Evolutionary conservation across 2,888 invertebrate genomes (phyloP).

Genomic region (Lutraria lutraria): DNA sequence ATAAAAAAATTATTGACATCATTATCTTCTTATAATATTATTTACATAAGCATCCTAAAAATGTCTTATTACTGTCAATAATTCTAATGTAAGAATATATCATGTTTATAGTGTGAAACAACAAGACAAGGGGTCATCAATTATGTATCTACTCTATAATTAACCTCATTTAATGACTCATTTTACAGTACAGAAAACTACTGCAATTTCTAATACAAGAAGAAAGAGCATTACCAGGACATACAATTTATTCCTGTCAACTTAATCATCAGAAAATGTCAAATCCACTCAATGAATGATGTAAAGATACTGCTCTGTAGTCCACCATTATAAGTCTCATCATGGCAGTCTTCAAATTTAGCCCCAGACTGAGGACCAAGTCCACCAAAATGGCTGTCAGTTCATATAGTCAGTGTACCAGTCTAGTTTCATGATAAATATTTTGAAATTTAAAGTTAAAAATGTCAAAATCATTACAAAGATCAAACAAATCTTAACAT

Average conservation of each 20-base stretch:
- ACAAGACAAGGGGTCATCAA: conserved; percentile 28
- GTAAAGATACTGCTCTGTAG: not conserved
- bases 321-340: not conserved
- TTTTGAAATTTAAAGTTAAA: too few species aligned
- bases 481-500: too few species aligned
- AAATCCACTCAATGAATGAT: not conserved
- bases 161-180: conserved; percentile 40
- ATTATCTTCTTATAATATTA: too few species aligned
- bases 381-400: too few species aligned
- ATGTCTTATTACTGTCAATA: not conserved
- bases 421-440: too few species aligned
- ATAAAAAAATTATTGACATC: too few species aligned
- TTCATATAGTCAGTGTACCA: too few species aligned
- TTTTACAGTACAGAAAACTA: conserved; percentile 39
- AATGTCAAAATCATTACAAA: too few species aligned
- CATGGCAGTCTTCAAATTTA: not conserved
- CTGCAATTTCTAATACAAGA: conserved; percentile 36
- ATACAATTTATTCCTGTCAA: conserved; percentile 33
- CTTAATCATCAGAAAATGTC: conserved; percentile 33
- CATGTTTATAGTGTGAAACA: not conserved
- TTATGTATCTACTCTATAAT: conserved; percentile 38
- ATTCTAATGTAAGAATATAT: not conserved
- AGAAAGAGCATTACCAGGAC: conserved; percentile 17
- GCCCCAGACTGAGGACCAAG: too few species aligned
- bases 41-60: not conserved